These are phyloP conservation scores for Notolepis coatsorum DNA, from an alignment of 2,797 vertebrate genomes.

Conservation along the genomic window DNA sequence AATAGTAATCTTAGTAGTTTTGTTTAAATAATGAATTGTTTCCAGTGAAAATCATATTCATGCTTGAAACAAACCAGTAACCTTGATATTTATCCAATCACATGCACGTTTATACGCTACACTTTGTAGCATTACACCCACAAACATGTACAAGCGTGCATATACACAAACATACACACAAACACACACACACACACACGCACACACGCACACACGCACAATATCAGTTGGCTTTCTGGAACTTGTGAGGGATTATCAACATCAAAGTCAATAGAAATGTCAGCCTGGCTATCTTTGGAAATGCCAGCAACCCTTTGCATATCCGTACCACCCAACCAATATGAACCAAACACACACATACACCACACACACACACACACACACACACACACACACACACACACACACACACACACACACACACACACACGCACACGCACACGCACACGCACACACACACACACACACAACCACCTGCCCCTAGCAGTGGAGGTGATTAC, in stretches of 20 bases:
- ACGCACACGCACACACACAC: slow-evolving; percentile 26
- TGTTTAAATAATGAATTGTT: slow-evolving; percentile 22
- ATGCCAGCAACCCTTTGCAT: slow-evolving; percentile 96
- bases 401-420: slow-evolving; percentile 11
- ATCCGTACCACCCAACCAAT: slow-evolving; percentile 84
- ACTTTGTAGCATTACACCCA: not conserved
- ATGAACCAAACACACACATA: too few relatives aligned
- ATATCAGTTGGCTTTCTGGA: slow-evolving; percentile 87
- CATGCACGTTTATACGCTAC: not conserved
- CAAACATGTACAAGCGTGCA: slow-evolving; percentile 1
- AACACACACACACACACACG: slow-evolving; percentile 27
- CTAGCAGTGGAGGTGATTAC: slow-evolving; percentile 91
- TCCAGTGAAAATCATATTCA: slow-evolving; percentile 54
- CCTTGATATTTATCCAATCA: slow-evolving; percentile 54
- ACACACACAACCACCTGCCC: slow-evolving; percentile 67
- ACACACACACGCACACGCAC: slow-evolving; percentile 5
- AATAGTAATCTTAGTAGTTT: too few relatives aligned
- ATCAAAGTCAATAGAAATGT: slow-evolving; percentile 99
- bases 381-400: slow-evolving; percentile 40
- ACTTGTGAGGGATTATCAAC: slow-evolving; percentile 97
- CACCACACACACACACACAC: slow-evolving; percentile 8
- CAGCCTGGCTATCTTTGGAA: slow-evolving; percentile 94
- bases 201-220: slow-evolving; percentile 43
- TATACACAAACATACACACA: slow-evolving; percentile 10
- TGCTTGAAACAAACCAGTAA: slow-evolving; percentile 58